A percentile compares a stretch with the other conserved stretches of the same genome.
These are phyloP conservation scores for Oplegnathus fasciatus DNA, from an alignment of 2,113 vertebrate species.

Conservation along the genomic window DNA sequence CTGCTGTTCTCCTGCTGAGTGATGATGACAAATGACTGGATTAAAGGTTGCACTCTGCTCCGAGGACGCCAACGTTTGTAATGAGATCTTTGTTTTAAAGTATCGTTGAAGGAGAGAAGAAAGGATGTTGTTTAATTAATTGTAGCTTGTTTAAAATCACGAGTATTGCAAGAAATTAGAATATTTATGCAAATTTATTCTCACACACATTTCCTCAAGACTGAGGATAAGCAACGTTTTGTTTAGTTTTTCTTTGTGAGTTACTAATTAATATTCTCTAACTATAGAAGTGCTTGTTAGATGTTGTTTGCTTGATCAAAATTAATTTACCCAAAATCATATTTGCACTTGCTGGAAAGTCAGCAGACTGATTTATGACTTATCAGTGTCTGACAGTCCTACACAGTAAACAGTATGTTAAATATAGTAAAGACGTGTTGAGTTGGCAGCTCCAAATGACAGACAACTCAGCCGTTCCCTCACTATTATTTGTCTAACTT, in stretches of 20 bases:
- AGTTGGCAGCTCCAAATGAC: not conserved
- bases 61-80: not conserved
- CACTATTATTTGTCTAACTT: not conserved
- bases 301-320: slow-evolving; percentile 16
- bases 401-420: not conserved
- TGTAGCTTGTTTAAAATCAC: not conserved
- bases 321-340: slow-evolving; percentile 17
- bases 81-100: not conserved
- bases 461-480: not conserved
- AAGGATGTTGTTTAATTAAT: not conserved
- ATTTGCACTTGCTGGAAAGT: slow-evolving; percentile 13
- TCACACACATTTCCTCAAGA: not conserved
- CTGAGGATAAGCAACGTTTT: not conserved
- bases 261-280: not conserved
- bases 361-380: not conserved
- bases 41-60: not conserved
- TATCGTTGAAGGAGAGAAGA: not conserved
- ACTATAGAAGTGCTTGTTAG: not conserved
- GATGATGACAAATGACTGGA: slow-evolving; percentile 1
- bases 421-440: not conserved
- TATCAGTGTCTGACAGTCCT: not conserved
- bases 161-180: not conserved
- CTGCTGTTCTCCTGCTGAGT: not conserved
- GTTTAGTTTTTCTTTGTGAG: not conserved
- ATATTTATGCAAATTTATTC: slow-evolving; percentile 12